A percentile compares a stretch with the other conserved stretches of the same genome.
These are phyloP conservation scores for Spea hammondii DNA, from an alignment of 2,797 vertebrate genomes.

Conservation along the genomic window DNA sequence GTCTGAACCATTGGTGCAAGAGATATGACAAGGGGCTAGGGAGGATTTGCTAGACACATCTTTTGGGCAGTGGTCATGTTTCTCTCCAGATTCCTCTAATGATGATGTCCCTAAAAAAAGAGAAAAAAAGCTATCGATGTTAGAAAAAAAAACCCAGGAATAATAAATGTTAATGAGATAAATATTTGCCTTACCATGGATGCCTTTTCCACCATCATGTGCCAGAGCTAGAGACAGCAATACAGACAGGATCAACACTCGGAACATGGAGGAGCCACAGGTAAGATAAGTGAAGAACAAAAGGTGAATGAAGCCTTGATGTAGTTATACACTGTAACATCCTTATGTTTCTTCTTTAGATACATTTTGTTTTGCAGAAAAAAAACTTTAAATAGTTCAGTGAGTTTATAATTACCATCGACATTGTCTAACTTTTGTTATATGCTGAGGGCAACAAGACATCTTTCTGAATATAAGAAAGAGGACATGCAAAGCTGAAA, in stretches of 20 bases:
- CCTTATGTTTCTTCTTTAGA: no score
- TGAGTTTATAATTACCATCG: no score
- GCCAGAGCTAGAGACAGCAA: background rate
- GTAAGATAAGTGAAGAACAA: background rate
- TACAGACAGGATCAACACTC: conserved; percentile 4
- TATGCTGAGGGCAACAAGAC: no score
- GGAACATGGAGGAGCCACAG: background rate
- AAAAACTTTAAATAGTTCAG: no score
- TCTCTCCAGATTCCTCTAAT: background rate
- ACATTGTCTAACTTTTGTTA: no score
- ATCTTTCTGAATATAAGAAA: background rate
- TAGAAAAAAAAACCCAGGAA: no score
- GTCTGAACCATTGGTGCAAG: background rate
- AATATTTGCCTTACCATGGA: conserved; percentile 8
- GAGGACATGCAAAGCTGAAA: background rate
- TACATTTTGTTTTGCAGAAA: no score
- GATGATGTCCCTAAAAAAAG: no score
- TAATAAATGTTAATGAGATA: background rate
- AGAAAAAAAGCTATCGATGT: no score
- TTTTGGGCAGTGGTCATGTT: conserved; percentile 3
- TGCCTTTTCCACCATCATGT: background rate
- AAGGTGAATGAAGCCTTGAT: background rate
- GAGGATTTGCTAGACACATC: background rate
- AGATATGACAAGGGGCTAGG: background rate
- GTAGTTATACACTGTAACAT: background rate